phyloP scores from a whole-genome alignment of 2,888 invertebrate species.

The Rhorus exstirpatorius region DNA sequence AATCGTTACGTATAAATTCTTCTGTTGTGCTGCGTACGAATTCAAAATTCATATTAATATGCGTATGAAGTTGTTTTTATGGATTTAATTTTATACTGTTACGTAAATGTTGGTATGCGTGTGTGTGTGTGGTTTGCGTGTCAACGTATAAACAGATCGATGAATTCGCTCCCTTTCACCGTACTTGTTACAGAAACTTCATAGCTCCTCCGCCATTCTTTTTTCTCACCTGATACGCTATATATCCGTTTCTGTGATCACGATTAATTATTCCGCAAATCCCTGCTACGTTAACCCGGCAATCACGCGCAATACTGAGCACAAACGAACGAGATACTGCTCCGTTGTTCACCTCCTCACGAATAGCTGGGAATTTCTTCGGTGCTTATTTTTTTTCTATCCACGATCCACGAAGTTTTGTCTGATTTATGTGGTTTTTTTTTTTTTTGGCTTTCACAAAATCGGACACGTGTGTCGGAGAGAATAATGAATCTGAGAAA shows the following conservation, averaged over 20 bases:
- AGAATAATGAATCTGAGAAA: conserved; percentile 4
- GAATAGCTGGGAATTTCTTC: neutral
- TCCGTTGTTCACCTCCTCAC: neutral
- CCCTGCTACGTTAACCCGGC: conserved; percentile 12
- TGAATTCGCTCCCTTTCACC: conserved; percentile 13
- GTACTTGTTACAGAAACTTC: neutral
- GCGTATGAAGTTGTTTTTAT: conserved; percentile 8
- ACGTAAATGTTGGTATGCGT: neutral
- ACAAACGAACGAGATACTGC: neutral
- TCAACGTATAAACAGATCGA: conserved; percentile 49
- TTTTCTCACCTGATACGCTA: conserved; percentile 1
- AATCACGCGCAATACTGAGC: neutral
- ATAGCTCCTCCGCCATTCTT: conserved; percentile 14
- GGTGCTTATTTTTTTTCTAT: neutral
- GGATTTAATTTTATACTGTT: conserved; percentile 37
- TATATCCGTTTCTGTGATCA: neutral
- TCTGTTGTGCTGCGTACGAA: neutral
- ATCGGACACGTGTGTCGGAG: neutral
- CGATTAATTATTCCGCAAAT: conserved; percentile 45
- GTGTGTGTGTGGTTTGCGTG: conserved; percentile 33
- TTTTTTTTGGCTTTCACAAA: neutral
- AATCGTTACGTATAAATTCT: conserved; percentile 37
- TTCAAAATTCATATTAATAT: neutral
- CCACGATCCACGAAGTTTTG: neutral
- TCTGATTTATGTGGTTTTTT: conserved; percentile 42